Evolutionary conservation across 2,797 vertebrate species (phyloP).

Genomic region (Gallinago nigripennis): DNA sequence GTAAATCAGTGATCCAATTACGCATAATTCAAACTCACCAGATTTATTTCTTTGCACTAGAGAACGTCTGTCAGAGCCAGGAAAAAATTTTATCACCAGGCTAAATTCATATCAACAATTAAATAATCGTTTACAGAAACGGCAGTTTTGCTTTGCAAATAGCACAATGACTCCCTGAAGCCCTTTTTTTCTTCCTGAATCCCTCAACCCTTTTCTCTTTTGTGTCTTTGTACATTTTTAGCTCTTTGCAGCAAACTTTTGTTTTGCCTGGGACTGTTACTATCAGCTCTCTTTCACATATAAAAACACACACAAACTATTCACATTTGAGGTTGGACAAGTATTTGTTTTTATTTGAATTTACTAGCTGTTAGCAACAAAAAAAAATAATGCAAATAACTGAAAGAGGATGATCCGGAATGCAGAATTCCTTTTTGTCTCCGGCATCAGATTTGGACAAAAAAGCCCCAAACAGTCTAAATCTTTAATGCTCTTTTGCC

Average conservation of each 20-base stretch:
- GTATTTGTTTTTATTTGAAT: constrained; percentile 29
- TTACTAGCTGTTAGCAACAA: constrained; percentile 58
- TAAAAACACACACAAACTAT: not conserved
- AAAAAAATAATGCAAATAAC: constrained; percentile 22
- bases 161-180: constrained; percentile 51
- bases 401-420: constrained; percentile 6
- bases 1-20: constrained; percentile 47
- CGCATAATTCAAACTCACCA: constrained; percentile 46
- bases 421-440: constrained; percentile 17
- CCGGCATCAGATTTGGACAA: constrained; percentile 11
- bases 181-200: not conserved
- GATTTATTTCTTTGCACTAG: constrained; percentile 57
- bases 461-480: not conserved
- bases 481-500: not conserved
- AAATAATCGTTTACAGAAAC: constrained; percentile 61
- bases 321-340: not conserved
- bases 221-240: not conserved
- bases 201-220: not conserved
- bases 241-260: not conserved
- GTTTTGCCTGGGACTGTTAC: not conserved
- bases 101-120: constrained; percentile 69
- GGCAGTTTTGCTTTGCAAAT: constrained; percentile 36
- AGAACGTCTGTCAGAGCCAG: constrained; percentile 54
- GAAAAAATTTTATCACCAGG: constrained; percentile 62
- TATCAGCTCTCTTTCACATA: not conserved